A percentile compares a stretch with the other conserved stretches of the same genome.
Evolutionary conservation across 2,797 vertebrate genomes (phyloP).

Genomic region (Sciurus carolinensis): DNA sequence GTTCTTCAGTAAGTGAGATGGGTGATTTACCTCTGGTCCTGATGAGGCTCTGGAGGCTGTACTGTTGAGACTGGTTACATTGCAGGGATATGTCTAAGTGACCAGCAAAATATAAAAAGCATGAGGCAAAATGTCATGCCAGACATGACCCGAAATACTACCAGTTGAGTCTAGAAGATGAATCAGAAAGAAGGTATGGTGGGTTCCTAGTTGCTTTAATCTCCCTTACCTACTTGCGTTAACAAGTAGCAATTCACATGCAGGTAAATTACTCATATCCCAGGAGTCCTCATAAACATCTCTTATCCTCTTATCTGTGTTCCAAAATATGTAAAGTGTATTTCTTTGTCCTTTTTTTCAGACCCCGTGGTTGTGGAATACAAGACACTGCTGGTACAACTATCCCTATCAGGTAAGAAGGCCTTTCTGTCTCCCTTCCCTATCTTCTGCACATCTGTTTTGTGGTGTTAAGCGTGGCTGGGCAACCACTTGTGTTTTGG

Average conservation of each 20-base stretch:
- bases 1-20: not conserved
- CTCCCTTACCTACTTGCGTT: not conserved
- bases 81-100: not conserved
- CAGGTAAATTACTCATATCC: constrained; percentile 38
- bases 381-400: constrained; percentile 98
- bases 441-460: not conserved
- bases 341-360: constrained; percentile 86
- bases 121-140: not conserved
- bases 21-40: constrained; percentile 12
- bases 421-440: not conserved
- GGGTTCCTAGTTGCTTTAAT: constrained; percentile 16
- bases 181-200: not conserved
- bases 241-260: not conserved
- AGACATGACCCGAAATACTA: constrained; percentile 13
- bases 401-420: constrained; percentile 98
- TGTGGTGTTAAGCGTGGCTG: not conserved
- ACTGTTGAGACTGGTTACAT: not conserved
- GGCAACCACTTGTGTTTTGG: not conserved
- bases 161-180: not conserved
- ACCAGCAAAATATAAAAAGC: not conserved
- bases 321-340: constrained; percentile 39
- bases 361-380: constrained; percentile 98
- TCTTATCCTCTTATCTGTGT: not conserved
- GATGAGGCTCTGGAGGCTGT: not conserved
- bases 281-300: not conserved